Base-by-base conservation (phyloP, 2,797 vertebrate genomes). In the Fundulus diaphanus region DNA sequence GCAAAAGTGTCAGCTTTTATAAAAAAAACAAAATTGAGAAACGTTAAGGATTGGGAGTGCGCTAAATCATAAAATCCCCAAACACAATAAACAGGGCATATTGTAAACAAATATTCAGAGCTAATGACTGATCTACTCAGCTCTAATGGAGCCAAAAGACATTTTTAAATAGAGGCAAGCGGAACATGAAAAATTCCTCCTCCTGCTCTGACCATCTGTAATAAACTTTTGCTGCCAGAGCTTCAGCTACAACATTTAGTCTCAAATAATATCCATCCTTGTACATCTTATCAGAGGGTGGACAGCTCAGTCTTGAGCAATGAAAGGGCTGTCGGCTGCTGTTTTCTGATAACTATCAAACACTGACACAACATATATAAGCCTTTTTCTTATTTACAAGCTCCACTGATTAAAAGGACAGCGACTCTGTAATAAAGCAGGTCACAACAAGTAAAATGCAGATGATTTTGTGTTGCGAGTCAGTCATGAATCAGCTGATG, bases 401-500 rank as follows among this genome's bases (percentile, higher is more conserved):
- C 12, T 11, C 44, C 46, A 12, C 18, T 49, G 44, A 54, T 80
- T 22, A 70, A 71, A 82, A 85, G 74, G 29, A 78, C 24, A 20
- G 42, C 40, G 31, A 2, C 35, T 61, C 52, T 27, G 70, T 81
- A 76, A 87, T 74, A 68, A 24, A 78, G 29, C 72, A 20, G 52
- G 68, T 66, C 76, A 69, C 29, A 73, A 72, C 56, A 51, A 44
- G 74, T 12, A 8, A 78, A 61, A 65, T 33, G 71, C 52, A 24
- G 80, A 66, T 79, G 70, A 78, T 40, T 63, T 54, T 13, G 13
- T n/a, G 16, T 54, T 29, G 65, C 68, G 68, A 81, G 67, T 40
- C 35, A 73, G 77, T 87, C 48, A 79, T 73, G 70, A 83, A 85
- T 76, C 49, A 78, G 42, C 6, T 20, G 35, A 7, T 48, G 42